phyloP scores from a whole-genome alignment of 1,140 invertebrate species.

The Meloidogyne hapla region DNA sequence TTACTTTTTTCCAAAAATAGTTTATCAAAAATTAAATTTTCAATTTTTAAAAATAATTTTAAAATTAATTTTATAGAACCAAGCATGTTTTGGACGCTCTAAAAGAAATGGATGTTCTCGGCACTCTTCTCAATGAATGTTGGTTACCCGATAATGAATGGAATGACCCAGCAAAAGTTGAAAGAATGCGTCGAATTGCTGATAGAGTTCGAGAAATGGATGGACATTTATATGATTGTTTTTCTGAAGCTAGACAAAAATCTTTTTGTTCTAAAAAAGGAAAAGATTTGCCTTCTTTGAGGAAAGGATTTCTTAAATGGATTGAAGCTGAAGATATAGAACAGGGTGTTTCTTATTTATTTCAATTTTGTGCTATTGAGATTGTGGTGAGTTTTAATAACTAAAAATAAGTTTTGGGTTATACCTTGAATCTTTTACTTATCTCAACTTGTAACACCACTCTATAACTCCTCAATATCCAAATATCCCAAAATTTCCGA shows the following conservation, averaged over 20 bases:
- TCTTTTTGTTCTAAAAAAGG: constrained; percentile 28
- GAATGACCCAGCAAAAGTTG: constrained; percentile 18
- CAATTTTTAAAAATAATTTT: too few relatives aligned
- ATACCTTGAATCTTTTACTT: too few relatives aligned
- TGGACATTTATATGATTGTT: constrained; percentile 15
- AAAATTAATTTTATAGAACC: constrained; percentile 21
- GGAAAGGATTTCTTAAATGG: constrained; percentile 23
- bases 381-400: constrained; percentile 18
- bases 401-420: not conserved
- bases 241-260: constrained; percentile 19
- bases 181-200: constrained; percentile 31
- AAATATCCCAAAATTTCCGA: too few relatives aligned
- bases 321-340: constrained; percentile 11
- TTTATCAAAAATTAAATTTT: too few relatives aligned
- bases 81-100: constrained; percentile 17
- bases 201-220: constrained; percentile 21
- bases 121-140: constrained; percentile 3
- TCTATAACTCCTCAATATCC: too few relatives aligned
- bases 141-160: constrained; percentile 10
- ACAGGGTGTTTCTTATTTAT: constrained; percentile 8
- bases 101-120: constrained; percentile 27
- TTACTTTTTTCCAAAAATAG: too few relatives aligned
- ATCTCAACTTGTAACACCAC: too few relatives aligned
- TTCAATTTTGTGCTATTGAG: constrained; percentile 30
- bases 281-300: not conserved